Evolutionary conservation across 1,140 invertebrate species (phyloP).

Genomic region (Zelostemma sp.): DNA sequence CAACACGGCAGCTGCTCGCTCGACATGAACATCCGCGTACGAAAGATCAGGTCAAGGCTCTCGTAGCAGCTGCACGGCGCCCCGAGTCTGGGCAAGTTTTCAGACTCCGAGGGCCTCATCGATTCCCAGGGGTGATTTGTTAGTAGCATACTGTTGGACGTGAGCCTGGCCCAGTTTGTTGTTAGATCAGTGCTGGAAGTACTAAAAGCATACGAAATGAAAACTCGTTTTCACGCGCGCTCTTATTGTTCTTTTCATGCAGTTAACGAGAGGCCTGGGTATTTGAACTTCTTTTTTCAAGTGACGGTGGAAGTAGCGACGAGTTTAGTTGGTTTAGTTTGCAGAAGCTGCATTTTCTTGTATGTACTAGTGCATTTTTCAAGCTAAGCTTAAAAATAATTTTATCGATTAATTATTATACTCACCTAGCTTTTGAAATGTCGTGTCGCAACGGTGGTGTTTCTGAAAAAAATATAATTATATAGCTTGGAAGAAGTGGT

Average conservation of each 20-base stretch:
- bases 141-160: slow-evolving; percentile 63
- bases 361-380: too few species aligned
- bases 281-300: slow-evolving; percentile 4
- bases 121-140: slow-evolving; percentile 59
- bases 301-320: too few species aligned
- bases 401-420: too few species aligned
- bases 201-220: slow-evolving; percentile 55
- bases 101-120: slow-evolving; percentile 13
- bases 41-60: slow-evolving; percentile 36
- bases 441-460: slow-evolving; percentile 45
- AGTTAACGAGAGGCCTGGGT: too few species aligned
- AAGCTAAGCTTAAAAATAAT: too few species aligned
- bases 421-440: slow-evolving; percentile 57
- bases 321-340: too few species aligned
- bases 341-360: too few species aligned
- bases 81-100: slow-evolving; percentile 33
- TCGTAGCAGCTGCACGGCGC: slow-evolving; percentile 52
- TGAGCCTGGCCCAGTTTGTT: slow-evolving; percentile 57
- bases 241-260: not conserved
- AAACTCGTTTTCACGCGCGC: not conserved
- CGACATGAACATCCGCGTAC: slow-evolving; percentile 9
- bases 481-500: not conserved
- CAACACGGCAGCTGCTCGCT: slow-evolving; percentile 20
- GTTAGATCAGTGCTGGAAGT: slow-evolving; percentile 56
- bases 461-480: slow-evolving; percentile 32